Evolutionary conservation across 2,888 invertebrate species (phyloP), one percentile per base, ranked within the genome.

Genomic region (Acleris sparsana): DNA sequence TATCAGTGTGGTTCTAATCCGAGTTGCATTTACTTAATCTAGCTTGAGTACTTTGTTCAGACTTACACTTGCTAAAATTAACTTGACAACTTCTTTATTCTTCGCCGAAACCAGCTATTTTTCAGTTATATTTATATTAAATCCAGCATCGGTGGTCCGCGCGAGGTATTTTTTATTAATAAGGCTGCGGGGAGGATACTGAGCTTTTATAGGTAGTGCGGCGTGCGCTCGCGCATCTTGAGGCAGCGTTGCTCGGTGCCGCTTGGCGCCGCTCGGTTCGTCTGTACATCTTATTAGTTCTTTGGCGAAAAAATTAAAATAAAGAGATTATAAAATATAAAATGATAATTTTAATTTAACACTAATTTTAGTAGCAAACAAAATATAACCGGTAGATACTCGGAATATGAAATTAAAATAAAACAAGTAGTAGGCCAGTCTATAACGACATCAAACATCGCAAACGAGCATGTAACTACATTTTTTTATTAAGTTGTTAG

Each of bases 21-120:
- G 4, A 39, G 13, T 13, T 39, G 39, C 39, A 39, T 13, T 7
- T 25, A 6, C 25, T 25, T 25, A 57, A 49, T 39, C 22, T 29
- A 51, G 22, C 39, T 59, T 51, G 48, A 66, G 52, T 66, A 66
- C 56, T 66, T 61, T 66, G 66, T 66, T 66, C 66, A 66, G 66
- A 66, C 66, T 66, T 66, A 66, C 66, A 43, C 44, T 66, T 66
- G 46, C 44, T 44, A n/a, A 25, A 39, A 17, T 51, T 33, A 33
- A 17, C 9, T 25, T 55, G 60, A 20, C n/a, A n/a, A n/a, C 25
- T 20, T 57, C 22, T 55, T 46, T 56, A 39, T 25, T 59, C 64
- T 49, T 51, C 9, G 7, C 16, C 5, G 18, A 20, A 39, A n/a
- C 46, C 3, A 39, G 20, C 22, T 1, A 39, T 9, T 13, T 33